Conservation (phyloP, 2,113 vertebrate genomes). For the human region DNA sequence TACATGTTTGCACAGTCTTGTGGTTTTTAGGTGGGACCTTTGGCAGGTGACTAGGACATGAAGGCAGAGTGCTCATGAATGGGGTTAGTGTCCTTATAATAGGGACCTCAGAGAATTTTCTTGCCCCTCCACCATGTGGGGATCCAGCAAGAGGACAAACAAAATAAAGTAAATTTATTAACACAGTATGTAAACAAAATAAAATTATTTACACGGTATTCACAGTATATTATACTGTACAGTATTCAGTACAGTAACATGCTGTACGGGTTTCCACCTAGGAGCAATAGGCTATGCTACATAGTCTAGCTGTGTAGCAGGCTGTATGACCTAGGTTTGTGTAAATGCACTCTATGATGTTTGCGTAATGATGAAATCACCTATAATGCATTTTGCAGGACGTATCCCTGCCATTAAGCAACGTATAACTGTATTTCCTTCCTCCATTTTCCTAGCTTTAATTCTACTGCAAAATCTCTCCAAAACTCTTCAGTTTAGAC, state of each 20-base stretch:
- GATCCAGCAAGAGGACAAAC: background rate
- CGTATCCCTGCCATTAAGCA: background rate
- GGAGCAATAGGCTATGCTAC: background rate
- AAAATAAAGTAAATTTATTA: too few species aligned
- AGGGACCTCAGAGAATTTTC: background rate
- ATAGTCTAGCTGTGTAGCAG: background rate
- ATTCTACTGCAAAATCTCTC: constrained; percentile 35
- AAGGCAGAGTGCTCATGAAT: background rate
- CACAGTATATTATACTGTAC: background rate
- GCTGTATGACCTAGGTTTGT: background rate
- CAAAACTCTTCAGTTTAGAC: background rate
- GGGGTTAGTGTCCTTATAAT: background rate
- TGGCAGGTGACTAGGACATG: background rate
- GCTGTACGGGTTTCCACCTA: background rate
- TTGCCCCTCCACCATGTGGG: too few species aligned
- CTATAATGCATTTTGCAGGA: background rate
- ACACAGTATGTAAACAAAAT: too few species aligned
- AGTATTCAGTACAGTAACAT: background rate
- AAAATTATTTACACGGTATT: too few species aligned
- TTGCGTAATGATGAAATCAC: background rate
- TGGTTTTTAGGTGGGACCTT: background rate
- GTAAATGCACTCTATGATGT: background rate
- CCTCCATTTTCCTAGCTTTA: constrained; percentile 11
- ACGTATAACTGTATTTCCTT: background rate
- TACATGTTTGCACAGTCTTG: background rate